Evolutionary conservation across 64 coral and sea anemone genomes (phyloP).

Genomic region (Porites australiensis): DNA sequence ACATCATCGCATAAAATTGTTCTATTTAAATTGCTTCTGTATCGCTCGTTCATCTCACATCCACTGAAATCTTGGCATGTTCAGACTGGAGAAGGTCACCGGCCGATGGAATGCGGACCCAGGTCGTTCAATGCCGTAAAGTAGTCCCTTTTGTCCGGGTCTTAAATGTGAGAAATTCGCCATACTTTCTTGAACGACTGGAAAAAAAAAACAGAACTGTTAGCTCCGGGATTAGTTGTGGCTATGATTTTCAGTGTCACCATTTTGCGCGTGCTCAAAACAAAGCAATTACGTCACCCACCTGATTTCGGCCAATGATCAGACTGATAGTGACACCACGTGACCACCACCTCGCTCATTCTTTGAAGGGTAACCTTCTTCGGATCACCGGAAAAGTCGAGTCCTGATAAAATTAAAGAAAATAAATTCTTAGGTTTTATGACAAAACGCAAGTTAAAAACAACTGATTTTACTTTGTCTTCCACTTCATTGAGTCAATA

Average conservation of each 20-base stretch:
- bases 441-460: no score
- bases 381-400: slow-evolving; percentile 58
- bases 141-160: slow-evolving; percentile 32
- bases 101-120: slow-evolving; percentile 73
- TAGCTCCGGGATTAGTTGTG: not conserved
- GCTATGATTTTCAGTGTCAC: not conserved
- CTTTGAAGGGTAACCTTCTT: slow-evolving; percentile 67
- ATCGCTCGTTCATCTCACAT: not conserved
- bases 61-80: slow-evolving; percentile 78
- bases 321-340: slow-evolving; percentile 87
- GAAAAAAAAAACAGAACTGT: not conserved
- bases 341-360: slow-evolving; percentile 78
- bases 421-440: not conserved
- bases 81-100: slow-evolving; percentile 23
- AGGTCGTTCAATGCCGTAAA: slow-evolving; percentile 42
- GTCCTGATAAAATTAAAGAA: slow-evolving; percentile 32
- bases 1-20: not conserved
- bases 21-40: not conserved
- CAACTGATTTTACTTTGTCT: no score
- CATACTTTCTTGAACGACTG: slow-evolving; percentile 64
- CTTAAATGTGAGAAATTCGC: slow-evolving; percentile 44
- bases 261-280: not conserved
- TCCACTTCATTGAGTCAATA: no score
- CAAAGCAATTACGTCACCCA: slow-evolving; percentile 1
- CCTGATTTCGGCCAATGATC: slow-evolving; percentile 75